Evolutionary conservation across 2,888 invertebrate genomes (phyloP), one percentile per base, ranked within the genome.

Genomic region (Antheraea assamensis): DNA sequence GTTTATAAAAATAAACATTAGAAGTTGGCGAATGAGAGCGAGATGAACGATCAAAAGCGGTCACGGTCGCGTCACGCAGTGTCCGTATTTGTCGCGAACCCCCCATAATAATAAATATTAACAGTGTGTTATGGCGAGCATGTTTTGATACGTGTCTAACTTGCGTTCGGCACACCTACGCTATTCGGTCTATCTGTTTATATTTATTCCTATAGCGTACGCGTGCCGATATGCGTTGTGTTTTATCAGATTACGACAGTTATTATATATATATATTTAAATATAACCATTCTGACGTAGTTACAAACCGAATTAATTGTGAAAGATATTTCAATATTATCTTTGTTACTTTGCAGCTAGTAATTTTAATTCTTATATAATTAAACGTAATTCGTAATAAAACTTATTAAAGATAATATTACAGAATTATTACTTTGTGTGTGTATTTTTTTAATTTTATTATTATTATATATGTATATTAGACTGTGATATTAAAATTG

Each of bases 141-240:
- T 93, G 93, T 86, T 89, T 90, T 91, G 87, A 85, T 85, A 84
- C 87, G 89, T 92, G 87, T 89, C 88, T 92, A 91, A 92, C 90
- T 86, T 83, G 85, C 85, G 84, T 76, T 81, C 81, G 82, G 80
- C 74, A 78, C 80, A 73, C 73, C 75, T 78, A 74, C 49, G 71
- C 64, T 66, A 72, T 49, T 31, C 58, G n/a, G 58, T 13, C 24
- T 24, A 8, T 58, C 24, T 58, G 10, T 58, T 13, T 13, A 10
- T 24, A 8, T 58, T 58, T 58, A 24, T 58, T 13, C 73, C 31
- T 30, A 55, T 68, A 49, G 64, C 73, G 73, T 74, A 64, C 35
- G 47, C 21, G 64, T 49, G 77, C 71, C 66, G 71, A 52, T 74
- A 72, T 75, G 77, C 81, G 78, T 84, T 86, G 87, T 86, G 83